Evolutionary conservation across 2,888 invertebrate species (phyloP), one percentile per base, ranked within the genome.

Genomic region (Drosophila tripunctata): DNA sequence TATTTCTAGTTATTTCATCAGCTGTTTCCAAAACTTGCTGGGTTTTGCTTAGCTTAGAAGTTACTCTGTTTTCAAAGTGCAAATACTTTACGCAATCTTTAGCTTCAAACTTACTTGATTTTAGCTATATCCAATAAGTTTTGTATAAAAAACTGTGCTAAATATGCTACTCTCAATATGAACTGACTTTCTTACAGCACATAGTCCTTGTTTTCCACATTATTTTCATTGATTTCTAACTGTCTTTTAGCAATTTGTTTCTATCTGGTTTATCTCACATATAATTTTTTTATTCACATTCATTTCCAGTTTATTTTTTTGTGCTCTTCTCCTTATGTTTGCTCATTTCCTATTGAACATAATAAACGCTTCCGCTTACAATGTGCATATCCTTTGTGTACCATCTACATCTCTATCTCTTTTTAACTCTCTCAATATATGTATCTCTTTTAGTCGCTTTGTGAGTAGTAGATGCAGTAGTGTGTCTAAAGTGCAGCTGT

Each of bases 281-380:
- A 19, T 50, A 38, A 38, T 50, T 50, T 24, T 17, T n/a, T 12
- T 17, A 35, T 48, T 48, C 15, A 17, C 7, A 38, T 50, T 3
- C 12, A 38, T 7, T 50, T 50, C 3, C 8, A 38, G 17, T 8
- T 17, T 14, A 15, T 54, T 43, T 12, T 7, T 22, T 12, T 17
- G 24, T 36, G 8, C 8, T 4, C 24, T 22, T 24, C 44, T 54
- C 22, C 45, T 30, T 24, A 22, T 61, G 38, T 61, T 56, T 47
- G 33, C 47, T 41, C 47, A 61, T 47, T 56, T 61, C 61, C 61
- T 55, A 56, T 56, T 61, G 61, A 56, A 30, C 61, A 61, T 56
- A 47, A 61, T 61, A 61, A 61, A 61, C 47, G 24, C 35, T 55
- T 61, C 56, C 61, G 56, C 21, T 61, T 61, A 43, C 56, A 47